Conservation (phyloP, 2,113 vertebrate species). For the Thinocorus orbignyianus region DNA sequence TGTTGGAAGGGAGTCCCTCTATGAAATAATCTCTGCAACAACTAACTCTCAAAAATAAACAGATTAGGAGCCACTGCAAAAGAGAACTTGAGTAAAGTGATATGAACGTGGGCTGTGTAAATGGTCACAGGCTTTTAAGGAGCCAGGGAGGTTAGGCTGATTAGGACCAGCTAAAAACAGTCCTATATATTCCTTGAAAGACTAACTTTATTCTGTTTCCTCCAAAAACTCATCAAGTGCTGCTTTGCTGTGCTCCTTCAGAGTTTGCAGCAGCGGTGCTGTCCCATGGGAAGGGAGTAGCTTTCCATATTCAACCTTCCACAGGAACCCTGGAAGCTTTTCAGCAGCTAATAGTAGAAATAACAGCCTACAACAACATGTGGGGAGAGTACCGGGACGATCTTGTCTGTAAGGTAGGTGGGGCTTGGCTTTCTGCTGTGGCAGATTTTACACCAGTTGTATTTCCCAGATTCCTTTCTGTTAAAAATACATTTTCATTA, state of each 20-base stretch:
- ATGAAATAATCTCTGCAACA: background rate
- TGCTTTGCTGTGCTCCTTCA: slow-evolving; percentile 52
- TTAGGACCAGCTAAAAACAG: background rate
- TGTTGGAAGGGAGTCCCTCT: background rate
- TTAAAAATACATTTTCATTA: background rate
- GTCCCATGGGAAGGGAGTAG: slow-evolving; percentile 85
- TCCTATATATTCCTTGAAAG: background rate
- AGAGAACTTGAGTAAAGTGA: background rate
- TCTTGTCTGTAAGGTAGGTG: slow-evolving; percentile 85
- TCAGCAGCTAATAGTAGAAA: slow-evolving; percentile 78
- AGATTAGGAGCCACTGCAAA: background rate
- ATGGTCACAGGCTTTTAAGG: background rate
- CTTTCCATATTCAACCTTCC: slow-evolving; percentile 77
- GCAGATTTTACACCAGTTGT: background rate
- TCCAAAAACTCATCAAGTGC: background rate
- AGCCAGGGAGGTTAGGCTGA: background rate
- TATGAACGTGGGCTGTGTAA: background rate
- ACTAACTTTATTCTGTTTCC: background rate
- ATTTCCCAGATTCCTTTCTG: background rate
- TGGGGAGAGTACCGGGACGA: slow-evolving; percentile 92
- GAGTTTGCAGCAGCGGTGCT: slow-evolving; percentile 81
- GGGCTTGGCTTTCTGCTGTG: background rate
- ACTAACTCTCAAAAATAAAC: background rate
- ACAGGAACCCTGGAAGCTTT: slow-evolving; percentile 80
- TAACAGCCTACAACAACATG: slow-evolving; percentile 89